Base-by-base conservation (phyloP, 1,140 invertebrate species). In the Ceratina australensis region DNA sequence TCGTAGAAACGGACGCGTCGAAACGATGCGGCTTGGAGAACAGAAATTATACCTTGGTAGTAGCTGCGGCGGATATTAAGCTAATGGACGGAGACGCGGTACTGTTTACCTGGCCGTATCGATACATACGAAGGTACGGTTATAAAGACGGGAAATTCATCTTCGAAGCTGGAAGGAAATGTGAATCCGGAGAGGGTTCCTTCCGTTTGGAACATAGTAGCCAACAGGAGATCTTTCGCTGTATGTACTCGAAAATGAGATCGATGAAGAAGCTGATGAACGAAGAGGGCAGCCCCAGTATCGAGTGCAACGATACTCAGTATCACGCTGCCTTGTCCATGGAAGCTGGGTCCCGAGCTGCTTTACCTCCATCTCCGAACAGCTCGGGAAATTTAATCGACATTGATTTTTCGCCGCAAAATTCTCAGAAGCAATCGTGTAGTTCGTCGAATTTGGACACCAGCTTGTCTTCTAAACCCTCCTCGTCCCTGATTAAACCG, bases 111-210 rank as follows among this genome's bases (percentile, higher is more conserved):
- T 98, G 97, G 97, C 97, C 97, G 54, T 98, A 97, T 89, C 94
- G 95, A 80, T 97, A 95, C 87, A 97, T 98, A 78, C 93, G 97
- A 69, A 93, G 96, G 72, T 98, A 98, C 91, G 97, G 97, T 26
- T 96, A 96, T 81, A 94, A 95, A 76, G 94, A 95, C 83, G 96
- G 96, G 52, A 96, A 95, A 87, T 98, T 98, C 87, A 96, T 96
- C 22, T 97, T 98, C 91, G 97, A 98, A 93, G 97, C 97, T n/a
- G 97, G 97, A 5, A 93, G 97, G 78, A 97, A 97, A 90, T 97
- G 97, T 91, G 94, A 95, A 78, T 96, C 96, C 5, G 97, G 97
- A 2, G 96, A 97, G 92, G 97, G 97, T 1, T 94, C 95, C 15
- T 98, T 98, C 88, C 95, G 95, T 71, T 92, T 98, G 78, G 95